Conservation (phyloP, 1,140 invertebrate genomes). For the Eumaeus atala region DNA sequence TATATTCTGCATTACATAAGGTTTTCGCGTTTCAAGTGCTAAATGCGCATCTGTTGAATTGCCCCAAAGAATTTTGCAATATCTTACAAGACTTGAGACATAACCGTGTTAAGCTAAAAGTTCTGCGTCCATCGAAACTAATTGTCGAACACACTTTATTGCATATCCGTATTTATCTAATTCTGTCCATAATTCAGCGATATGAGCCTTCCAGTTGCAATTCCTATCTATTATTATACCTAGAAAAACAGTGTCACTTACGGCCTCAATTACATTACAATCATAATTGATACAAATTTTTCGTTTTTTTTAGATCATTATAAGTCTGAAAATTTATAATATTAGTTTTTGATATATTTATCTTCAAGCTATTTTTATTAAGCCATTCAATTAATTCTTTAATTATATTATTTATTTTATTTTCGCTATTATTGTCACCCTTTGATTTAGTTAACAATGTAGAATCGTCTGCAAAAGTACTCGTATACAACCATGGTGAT, state of each 20-base stretch:
- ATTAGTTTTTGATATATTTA: constrained; percentile 1
- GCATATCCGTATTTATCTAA: constrained; percentile 1
- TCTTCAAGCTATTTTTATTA: not conserved
- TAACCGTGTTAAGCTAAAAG: not conserved
- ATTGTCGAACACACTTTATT: not conserved
- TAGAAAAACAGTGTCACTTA: not conserved
- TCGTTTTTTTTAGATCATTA: not conserved
- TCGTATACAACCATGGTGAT: no score
- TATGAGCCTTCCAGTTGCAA: not conserved
- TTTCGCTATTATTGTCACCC: no score
- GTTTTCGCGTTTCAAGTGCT: not conserved
- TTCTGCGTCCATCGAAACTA: not conserved
- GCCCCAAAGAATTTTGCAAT: constrained; percentile 5
- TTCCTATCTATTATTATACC: not conserved
- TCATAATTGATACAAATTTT: not conserved
- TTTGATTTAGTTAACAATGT: no score
- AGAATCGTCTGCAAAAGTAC: no score
- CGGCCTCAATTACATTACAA: not conserved
- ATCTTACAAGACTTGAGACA: not conserved
- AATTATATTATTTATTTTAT: no score
- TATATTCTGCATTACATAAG: not conserved
- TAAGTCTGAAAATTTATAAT: not conserved
- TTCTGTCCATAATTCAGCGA: not conserved
- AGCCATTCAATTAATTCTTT: not conserved
- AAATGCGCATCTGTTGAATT: not conserved